A percentile compares a stretch with the other conserved stretches of the same genome.
These are phyloP conservation scores for Tipula confusa DNA, from an alignment of 2,888 invertebrate species.

Conservation along the genomic window DNA sequence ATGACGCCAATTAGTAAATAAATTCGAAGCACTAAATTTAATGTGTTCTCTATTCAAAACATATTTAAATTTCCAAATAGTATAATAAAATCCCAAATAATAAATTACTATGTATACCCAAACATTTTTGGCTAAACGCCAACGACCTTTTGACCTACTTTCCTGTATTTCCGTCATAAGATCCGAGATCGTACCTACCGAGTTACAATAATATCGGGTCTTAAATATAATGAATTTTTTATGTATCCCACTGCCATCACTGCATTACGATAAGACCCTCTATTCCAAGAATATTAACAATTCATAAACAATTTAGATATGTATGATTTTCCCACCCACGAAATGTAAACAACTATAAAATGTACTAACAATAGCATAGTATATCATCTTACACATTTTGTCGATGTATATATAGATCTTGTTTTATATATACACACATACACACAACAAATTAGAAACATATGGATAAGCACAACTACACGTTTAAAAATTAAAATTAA, in stretches of 20 bases:
- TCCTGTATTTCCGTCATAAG: neutral
- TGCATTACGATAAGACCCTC: neutral
- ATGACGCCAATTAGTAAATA: neutral
- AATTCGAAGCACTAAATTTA: neutral
- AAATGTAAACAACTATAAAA: slow-evolving; percentile 20
- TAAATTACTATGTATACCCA: neutral
- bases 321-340: neutral
- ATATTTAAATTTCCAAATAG: neutral
- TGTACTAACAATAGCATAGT: slow-evolving; percentile 16
- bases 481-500: too few species aligned
- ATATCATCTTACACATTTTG: neutral
- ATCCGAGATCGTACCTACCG: neutral
- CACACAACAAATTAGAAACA: neutral
- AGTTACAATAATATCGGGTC: neutral
- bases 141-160: slow-evolving; percentile 1
- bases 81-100: neutral
- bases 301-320: neutral
- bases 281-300: neutral
- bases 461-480: neutral
- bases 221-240: too few species aligned
- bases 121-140: neutral
- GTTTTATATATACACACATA: neutral
- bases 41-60: neutral
- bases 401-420: neutral
- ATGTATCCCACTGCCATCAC: neutral